Evolutionary conservation across 2,888 invertebrate species (phyloP).

Genomic region (Meghimatium bilineatum): DNA sequence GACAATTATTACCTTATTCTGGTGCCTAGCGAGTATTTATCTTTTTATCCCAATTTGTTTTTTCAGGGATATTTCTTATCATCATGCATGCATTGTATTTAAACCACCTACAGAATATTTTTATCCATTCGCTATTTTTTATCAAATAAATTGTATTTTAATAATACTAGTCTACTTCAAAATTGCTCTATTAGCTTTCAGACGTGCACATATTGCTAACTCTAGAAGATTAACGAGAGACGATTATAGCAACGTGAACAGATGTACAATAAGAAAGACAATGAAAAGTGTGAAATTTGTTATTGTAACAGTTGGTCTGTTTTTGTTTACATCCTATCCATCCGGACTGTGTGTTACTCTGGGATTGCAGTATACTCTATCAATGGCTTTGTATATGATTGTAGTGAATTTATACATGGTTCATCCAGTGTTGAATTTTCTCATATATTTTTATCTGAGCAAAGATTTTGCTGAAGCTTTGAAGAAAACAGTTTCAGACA

Average conservation of each 20-base stretch:
- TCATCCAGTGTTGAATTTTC: not conserved
- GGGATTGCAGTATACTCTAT: too few species aligned
- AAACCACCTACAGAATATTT: not conserved
- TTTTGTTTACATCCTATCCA: not conserved
- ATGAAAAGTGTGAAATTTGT: conserved; percentile 15
- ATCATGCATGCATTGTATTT: not conserved
- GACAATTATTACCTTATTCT: not conserved
- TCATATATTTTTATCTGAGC: not conserved
- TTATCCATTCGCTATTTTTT: not conserved
- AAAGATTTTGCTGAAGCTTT: not conserved
- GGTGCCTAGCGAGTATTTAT: not conserved
- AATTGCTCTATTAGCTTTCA: conserved; percentile 1
- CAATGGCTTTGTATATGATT: too few species aligned
- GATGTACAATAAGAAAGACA: not conserved
- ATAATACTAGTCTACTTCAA: not conserved
- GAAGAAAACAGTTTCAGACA: not conserved
- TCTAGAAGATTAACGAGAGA: not conserved
- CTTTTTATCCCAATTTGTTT: not conserved
- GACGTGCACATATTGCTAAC: not conserved
- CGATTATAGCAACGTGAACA: not conserved
- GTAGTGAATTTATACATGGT: too few species aligned
- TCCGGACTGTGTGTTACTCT: too few species aligned
- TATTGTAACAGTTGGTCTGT: not conserved
- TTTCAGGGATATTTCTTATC: not conserved
- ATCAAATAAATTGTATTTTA: not conserved